Base-by-base conservation (phyloP, 1,140 invertebrate species). In the Sesamia nonagrioides region DNA sequence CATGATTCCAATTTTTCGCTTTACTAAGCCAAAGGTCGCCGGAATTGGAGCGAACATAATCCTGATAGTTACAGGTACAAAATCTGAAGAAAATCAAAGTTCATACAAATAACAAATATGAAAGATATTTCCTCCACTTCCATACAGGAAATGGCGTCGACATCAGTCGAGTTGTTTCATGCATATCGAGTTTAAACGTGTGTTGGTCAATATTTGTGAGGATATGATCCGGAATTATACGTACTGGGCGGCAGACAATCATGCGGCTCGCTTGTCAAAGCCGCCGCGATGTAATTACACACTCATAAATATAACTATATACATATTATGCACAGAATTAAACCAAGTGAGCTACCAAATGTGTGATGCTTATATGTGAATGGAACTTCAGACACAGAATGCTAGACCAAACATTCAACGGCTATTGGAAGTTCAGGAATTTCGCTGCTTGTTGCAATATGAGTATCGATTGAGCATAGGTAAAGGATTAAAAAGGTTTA, bases 171-270 rank as follows among this genome's bases (percentile, higher is more conserved):
- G 18, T 33, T 21, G 66, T 69, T 69, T 13, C 66, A 21, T 58
- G 33, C 21, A 69, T 11, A 69, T 48, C 18, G 21, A 45, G 42
- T 21, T 33, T 42, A 33, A 69, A 50, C 42, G 42, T 50, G 42
- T 33, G 18, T 5, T 27, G 8, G 66, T 13, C 61, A 33, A 69
- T 69, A 69, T 69, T 48, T 45, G 66, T 33, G 66, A 13, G 66
- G 66, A 69, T 69, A 69, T 69, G 66, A 69, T 69, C 18, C 66
- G 66, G 66, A 69, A 69, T 69, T 42, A 69, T 69, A 50, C 66
- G 42, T 21, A 48, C 21, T 69, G 66, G 50, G 66, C 66, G 60
- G 42, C 42, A 69, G 18, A 69, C 66, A 69, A 69, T 69, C 50
- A 69, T 42, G 66, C 42, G 66, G 66, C 21, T 69, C 66, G 42